Evolutionary conservation across 2,888 invertebrate species (phyloP).

Genomic region (Pristionchus entomophagus): DNA sequence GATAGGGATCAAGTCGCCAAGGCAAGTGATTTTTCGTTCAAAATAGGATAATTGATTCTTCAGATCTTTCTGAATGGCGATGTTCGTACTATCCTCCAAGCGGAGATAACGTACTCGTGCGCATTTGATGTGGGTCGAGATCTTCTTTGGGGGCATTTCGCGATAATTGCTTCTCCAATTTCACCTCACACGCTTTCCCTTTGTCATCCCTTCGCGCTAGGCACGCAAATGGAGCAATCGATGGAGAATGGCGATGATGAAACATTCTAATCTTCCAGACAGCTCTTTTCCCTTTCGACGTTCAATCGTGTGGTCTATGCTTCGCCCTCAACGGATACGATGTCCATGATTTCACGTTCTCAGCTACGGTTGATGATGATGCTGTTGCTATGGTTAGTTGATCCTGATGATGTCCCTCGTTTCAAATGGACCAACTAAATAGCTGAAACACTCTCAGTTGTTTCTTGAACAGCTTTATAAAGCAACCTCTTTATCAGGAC

Average conservation of each 20-base stretch:
- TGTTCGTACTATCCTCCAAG: not conserved
- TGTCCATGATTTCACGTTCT: not conserved
- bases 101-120: conserved; percentile 18
- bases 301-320: not conserved
- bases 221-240: not conserved
- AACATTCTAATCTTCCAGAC: not conserved
- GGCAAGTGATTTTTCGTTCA: not conserved
- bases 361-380: not conserved
- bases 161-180: not conserved
- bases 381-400: not conserved
- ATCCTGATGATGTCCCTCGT: too few species aligned
- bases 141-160: not conserved
- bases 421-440: too few species aligned
- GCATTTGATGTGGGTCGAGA: not conserved
- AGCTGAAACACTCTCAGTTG: not conserved
- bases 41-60: not conserved
- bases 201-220: not conserved
- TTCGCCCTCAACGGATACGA: conserved; percentile 25
- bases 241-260: not conserved
- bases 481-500: too few species aligned
- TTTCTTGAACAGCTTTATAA: too few species aligned
- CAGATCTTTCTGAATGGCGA: not conserved
- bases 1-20: conserved; percentile 14
- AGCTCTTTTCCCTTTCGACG: not conserved
- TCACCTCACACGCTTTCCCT: not conserved